These are phyloP conservation scores for Muschampia plurimacula DNA, from an alignment of 2,888 invertebrate species.

Conservation along the genomic window DNA sequence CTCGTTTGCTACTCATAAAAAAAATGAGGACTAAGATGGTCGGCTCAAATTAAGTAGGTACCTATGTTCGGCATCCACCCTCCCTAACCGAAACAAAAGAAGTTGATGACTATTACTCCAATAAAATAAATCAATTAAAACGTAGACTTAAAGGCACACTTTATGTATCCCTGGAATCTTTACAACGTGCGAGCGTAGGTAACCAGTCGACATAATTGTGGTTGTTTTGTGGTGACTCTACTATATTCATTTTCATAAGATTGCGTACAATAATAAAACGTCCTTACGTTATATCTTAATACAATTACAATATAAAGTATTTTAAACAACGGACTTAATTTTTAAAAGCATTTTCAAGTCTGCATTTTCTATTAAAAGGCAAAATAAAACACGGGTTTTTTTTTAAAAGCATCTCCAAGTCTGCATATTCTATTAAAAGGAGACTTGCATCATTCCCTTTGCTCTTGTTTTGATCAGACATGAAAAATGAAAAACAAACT, in stretches of 20 bases:
- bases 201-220: slow-evolving; percentile 24
- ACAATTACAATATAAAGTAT: slow-evolving; percentile 11
- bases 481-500: slow-evolving; percentile 25
- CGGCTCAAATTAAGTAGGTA: too few relatives aligned
- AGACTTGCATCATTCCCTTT: slow-evolving; percentile 1
- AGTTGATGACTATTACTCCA: background rate
- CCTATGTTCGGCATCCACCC: too few relatives aligned
- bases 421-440: background rate
- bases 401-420: background rate
- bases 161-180: slow-evolving; percentile 23
- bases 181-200: slow-evolving; percentile 22
- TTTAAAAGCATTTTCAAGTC: background rate
- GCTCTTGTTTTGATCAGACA: slow-evolving; percentile 8
- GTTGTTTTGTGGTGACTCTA: slow-evolving; percentile 27
- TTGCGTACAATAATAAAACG: slow-evolving; percentile 9
- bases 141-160: background rate
- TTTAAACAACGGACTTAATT: background rate
- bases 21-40: too few relatives aligned
- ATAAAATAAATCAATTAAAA: slow-evolving; percentile 10
- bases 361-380: background rate
- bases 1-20: too few relatives aligned
- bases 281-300: background rate
- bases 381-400: background rate
- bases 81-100: too few relatives aligned
- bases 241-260: slow-evolving; percentile 30